Evolutionary conservation across 2,888 invertebrate genomes (phyloP), one percentile per base, ranked within the genome.

Genomic region (Venustoraphidia nigricollis): DNA sequence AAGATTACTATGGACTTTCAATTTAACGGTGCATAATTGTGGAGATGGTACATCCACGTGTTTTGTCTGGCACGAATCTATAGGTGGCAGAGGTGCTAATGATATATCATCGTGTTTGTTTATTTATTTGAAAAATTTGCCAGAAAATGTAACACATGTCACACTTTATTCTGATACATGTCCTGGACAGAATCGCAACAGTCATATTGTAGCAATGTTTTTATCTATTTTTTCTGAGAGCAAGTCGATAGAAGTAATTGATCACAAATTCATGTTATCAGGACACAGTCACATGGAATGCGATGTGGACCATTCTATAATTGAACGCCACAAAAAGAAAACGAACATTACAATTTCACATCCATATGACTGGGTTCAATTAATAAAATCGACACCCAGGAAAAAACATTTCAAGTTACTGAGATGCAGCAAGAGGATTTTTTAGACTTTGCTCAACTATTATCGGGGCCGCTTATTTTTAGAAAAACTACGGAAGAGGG

Each of bases 101-200:
- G n/a, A n/a, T n/a, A n/a, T n/a, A n/a, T n/a, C n/a, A n/a, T n/a
- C n/a, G n/a, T n/a, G n/a, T n/a, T n/a, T n/a, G n/a, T n/a, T n/a
- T n/a, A n/a, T n/a, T n/a, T n/a, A n/a, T n/a, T n/a, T n/a, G n/a
- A n/a, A n/a, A n/a, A n/a, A n/a, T n/a, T n/a, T n/a, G n/a, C n/a
- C n/a, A n/a, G n/a, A n/a, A n/a, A n/a, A n/a, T n/a, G n/a, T n/a
- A n/a, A n/a, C n/a, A n/a, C n/a, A 17, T 17, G 17, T 17, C 4
- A 17, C 55, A 13, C 17, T 17, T 17, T 17, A 17, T 17, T 17
- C 17, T 17, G 55, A 54, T 36, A 50, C 54, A 36, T 57, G 55
- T 52, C 51, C 51, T 13, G 56, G 56, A n/a, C 56, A 57, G 49
- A 58, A 58, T 46, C 55, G 54, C 45, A 55, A 57, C 45, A 53